Percentiles rank a stretch among this genome's conserved stretches.
phyloP scores from a whole-genome alignment of 2,113 vertebrate genomes.

The Sprattus sprattus region DNA sequence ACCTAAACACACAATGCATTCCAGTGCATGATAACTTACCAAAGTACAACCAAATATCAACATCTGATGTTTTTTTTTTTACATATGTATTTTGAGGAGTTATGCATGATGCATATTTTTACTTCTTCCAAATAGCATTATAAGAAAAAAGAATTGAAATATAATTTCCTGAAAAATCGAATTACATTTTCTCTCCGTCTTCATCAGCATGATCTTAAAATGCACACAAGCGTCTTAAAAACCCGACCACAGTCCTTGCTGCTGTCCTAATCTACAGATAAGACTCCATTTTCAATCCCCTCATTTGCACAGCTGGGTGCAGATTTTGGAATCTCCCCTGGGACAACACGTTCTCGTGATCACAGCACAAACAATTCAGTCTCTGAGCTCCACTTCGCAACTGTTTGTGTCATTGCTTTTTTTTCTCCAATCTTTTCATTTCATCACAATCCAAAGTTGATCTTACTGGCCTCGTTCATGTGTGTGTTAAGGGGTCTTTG shows the following conservation, averaged over 20 bases:
- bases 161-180: slow-evolving; percentile 42
- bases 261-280: neutral
- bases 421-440: neutral
- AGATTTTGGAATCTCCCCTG: neutral
- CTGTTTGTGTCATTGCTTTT: neutral
- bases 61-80: neutral
- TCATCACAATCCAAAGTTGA: neutral
- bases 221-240: neutral
- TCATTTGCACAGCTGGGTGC: neutral
- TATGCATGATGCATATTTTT: slow-evolving; percentile 5
- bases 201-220: neutral
- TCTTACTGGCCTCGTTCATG: neutral
- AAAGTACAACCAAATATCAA: slow-evolving; percentile 33
- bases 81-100: slow-evolving; percentile 10
- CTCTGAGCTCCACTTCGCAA: neutral
- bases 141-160: slow-evolving; percentile 22
- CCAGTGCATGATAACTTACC: slow-evolving; percentile 52
- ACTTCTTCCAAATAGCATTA: slow-evolving; percentile 4
- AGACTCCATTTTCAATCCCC: neutral
- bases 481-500: neutral
- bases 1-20: slow-evolving; percentile 43
- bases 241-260: neutral
- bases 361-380: neutral
- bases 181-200: neutral
- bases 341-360: neutral